These are phyloP conservation scores for Sepioteuthis lessoniana DNA, from an alignment of 2,888 invertebrate genomes.

Conservation along the genomic window DNA sequence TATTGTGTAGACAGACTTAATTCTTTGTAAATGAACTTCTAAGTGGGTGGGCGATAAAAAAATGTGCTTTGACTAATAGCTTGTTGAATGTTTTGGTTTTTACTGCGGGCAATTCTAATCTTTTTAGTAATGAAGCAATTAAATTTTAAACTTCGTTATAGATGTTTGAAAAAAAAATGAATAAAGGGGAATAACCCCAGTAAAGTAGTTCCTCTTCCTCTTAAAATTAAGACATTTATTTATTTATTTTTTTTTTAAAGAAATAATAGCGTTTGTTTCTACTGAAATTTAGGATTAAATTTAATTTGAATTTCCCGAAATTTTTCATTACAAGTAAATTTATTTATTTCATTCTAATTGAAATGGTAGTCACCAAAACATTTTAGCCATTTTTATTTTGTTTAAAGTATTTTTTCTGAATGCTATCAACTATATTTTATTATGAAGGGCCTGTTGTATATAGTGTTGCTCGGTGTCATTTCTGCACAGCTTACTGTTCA, in stretches of 20 bases:
- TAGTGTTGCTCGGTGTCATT: neutral
- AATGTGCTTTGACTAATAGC: neutral
- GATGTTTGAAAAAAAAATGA: no score
- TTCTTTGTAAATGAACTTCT: neutral
- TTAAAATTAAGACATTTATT: no score
- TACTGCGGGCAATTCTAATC: neutral
- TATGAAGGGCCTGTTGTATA: slow-evolving; percentile 20
- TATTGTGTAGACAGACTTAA: neutral
- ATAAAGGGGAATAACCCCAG: neutral
- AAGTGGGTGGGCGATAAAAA: neutral
- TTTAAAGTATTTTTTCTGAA: neutral
- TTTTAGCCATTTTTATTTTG: neutral
- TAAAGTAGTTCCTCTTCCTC: neutral
- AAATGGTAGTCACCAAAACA: neutral
- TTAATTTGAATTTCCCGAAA: neutral
- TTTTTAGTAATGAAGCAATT: neutral
- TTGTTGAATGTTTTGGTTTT: neutral
- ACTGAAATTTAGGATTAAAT: neutral
- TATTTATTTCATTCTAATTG: neutral
- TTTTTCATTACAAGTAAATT: neutral
- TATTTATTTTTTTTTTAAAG: no score
- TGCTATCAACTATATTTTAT: neutral
- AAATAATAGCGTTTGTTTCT: neutral
- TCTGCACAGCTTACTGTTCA: neutral
- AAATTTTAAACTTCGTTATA: neutral